Base-by-base conservation (phyloP, 2,888 invertebrate genomes). In the Spatulosminthurus flaviceps region DNA sequence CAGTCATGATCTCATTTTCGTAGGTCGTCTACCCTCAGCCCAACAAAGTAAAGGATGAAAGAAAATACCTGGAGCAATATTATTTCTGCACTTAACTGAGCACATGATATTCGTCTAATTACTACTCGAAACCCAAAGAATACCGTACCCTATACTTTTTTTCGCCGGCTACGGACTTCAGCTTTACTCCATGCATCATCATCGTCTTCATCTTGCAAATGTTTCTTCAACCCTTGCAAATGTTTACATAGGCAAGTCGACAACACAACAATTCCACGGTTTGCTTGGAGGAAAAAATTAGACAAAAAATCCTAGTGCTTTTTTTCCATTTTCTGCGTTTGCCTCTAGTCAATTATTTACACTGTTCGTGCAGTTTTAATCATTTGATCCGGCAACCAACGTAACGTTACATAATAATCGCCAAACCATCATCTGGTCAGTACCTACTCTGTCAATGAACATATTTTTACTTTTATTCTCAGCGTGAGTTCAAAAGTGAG, bases 1-100 rank as follows among this genome's bases (percentile, higher is more conserved):
- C 76, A 43, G 73, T 76, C 79, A 76, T 76, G 76, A 74, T 75
- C 70, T 75, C 75, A 24, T 79, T 79, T 79, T 71, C 24, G 66
- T 69, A 79, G 79, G 79, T 79, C 79, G 79, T 79, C 79, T 79
- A 79, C 79, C 79, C 75, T 69, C 28, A 26, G 42, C 24, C 74
- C 24, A 64, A 74, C 77, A 71, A 71, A 78, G 77, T 70, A 69
- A 61, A 71, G 43, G 72, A 66, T 41, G 41, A 41, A 78, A 34
- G 43, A 72, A 73, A 51, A 73, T 66, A 77, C 77, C 77, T 77
- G 69, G 77, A 77, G 77, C 70, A 70, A 71, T 78, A 78, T 78
- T 78, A 78, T 78, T 78, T 78, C 70, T 78, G 78, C 61, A 71
- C 71, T 71, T 77, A 51, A 77, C 41, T 78, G 78, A 51, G 69